These are phyloP conservation scores for Pomacea canaliculata DNA, from an alignment of 2,888 invertebrate genomes.

Conservation along the genomic window DNA sequence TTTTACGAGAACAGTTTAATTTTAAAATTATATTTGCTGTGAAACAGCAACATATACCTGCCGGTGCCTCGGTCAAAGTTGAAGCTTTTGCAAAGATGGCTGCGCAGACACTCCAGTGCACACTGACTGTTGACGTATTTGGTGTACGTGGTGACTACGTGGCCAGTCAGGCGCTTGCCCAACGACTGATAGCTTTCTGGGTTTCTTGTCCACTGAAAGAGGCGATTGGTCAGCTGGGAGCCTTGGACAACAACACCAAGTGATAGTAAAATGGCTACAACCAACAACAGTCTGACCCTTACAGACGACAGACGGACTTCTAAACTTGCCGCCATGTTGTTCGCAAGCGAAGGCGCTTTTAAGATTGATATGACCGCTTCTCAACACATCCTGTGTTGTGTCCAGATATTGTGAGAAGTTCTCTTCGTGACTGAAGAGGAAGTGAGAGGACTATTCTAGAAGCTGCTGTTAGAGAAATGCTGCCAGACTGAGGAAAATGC, in stretches of 20 bases:
- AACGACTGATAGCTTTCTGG: constrained; percentile 22
- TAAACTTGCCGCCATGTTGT: too few relatives aligned
- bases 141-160: constrained; percentile 41
- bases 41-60: background rate
- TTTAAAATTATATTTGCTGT: too few relatives aligned
- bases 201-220: constrained; percentile 32
- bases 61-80: constrained; percentile 45
- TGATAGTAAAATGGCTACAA: background rate
- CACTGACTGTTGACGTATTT: constrained; percentile 53
- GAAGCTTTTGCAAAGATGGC: constrained; percentile 51
- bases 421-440: too few relatives aligned
- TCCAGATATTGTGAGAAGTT: too few relatives aligned
- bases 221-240: constrained; percentile 10
- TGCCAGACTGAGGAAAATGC: too few relatives aligned
- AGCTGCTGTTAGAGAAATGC: too few relatives aligned
- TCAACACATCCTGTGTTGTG: too few relatives aligned
- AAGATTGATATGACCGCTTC: too few relatives aligned
- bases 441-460: too few relatives aligned
- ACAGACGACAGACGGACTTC: too few relatives aligned
- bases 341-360: too few relatives aligned
- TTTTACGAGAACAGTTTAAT: too few relatives aligned
- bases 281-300: background rate
- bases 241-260: constrained; percentile 3
- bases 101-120: constrained; percentile 56
- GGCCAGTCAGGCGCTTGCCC: constrained; percentile 42